A percentile compares a stretch with the other conserved stretches of the same genome.
These are phyloP conservation scores for Hycleus phaleratus DNA, from an alignment of 1,140 invertebrate species.

Conservation along the genomic window DNA sequence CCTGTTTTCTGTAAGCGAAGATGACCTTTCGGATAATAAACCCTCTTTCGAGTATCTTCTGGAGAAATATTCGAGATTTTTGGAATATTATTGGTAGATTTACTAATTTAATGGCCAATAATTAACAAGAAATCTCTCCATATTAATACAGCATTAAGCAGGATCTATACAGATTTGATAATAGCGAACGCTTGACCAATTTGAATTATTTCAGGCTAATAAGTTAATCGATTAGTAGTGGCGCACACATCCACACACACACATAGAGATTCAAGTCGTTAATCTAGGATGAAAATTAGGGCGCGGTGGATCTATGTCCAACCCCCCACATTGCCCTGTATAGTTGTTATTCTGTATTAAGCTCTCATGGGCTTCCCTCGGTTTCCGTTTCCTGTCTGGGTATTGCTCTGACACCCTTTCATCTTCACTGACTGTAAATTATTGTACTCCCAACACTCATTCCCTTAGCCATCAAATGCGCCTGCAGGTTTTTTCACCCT, in stretches of 20 bases:
- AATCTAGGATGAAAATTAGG: background rate
- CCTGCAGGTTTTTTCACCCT: too few relatives aligned
- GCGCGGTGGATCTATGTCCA: slow-evolving; percentile 4
- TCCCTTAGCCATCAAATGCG: too few relatives aligned
- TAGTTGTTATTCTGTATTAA: slow-evolving; percentile 19
- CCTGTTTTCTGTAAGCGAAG: too few relatives aligned
- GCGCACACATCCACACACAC: background rate
- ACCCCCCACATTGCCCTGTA: background rate
- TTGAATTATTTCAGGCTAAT: slow-evolving; percentile 17
- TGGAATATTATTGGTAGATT: too few relatives aligned
- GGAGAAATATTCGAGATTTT: too few relatives aligned
- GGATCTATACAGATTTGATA: too few relatives aligned
- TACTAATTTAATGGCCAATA: too few relatives aligned
- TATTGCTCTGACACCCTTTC: slow-evolving; percentile 22
- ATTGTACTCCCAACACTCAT: slow-evolving; percentile 8
- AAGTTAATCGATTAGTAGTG: slow-evolving; percentile 15
- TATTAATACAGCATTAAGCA: too few relatives aligned
- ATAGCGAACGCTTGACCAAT: slow-evolving; percentile 3
- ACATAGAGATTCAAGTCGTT: background rate
- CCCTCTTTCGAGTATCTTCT: too few relatives aligned
- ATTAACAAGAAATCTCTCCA: too few relatives aligned
- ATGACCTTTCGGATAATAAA: too few relatives aligned
- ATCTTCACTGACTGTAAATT: slow-evolving; percentile 21
- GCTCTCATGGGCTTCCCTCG: slow-evolving; percentile 17
- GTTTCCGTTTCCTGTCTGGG: slow-evolving; percentile 18